Conservation (phyloP, 1,140 invertebrate genomes). For the Anastrepha ludens region DNA sequence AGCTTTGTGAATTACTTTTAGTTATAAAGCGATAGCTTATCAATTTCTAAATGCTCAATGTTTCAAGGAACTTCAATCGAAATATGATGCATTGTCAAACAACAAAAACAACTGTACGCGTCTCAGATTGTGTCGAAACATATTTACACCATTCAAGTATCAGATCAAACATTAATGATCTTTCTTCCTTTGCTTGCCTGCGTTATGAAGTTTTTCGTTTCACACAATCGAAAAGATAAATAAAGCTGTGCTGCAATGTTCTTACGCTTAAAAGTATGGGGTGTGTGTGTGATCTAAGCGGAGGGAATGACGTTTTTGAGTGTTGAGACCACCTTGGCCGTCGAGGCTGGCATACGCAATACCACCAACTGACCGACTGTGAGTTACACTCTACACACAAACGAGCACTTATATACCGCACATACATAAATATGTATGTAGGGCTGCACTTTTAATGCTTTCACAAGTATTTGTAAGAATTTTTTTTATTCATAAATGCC, state of each 20-base stretch:
- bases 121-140: too few relatives aligned
- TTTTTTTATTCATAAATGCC: background rate
- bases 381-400: background rate
- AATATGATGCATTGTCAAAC: too few relatives aligned
- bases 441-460: background rate
- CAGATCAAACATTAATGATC: background rate
- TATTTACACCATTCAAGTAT: background rate
- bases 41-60: too few relatives aligned
- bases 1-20: too few relatives aligned
- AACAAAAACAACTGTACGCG: too few relatives aligned
- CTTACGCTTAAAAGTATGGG: background rate
- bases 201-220: background rate
- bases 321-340: slow-evolving; percentile 24
- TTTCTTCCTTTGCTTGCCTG: background rate
- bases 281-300: background rate
- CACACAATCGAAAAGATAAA: background rate
- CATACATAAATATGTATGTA: background rate
- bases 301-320: slow-evolving; percentile 39
- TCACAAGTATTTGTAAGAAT: background rate
- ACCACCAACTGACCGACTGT: slow-evolving; percentile 27
- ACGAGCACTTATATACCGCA: background rate
- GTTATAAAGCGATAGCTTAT: too few relatives aligned
- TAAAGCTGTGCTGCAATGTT: background rate
- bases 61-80: too few relatives aligned
- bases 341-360: slow-evolving; percentile 11